Conservation (phyloP, 2,113 vertebrate species). For the Brienomyrus brachyistius region DNA sequence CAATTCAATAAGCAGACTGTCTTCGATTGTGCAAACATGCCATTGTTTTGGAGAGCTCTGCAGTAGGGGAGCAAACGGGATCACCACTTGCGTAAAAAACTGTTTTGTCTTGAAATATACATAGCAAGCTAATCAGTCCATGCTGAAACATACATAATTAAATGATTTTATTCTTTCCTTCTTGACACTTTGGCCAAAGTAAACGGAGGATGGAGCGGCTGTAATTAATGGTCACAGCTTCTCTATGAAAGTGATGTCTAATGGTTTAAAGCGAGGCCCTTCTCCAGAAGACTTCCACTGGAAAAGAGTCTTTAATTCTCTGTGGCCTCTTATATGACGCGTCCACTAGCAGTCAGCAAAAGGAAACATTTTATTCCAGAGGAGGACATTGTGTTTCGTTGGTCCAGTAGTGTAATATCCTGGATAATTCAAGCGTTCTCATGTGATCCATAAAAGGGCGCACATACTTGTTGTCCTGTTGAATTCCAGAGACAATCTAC, state of each 20-base stretch:
- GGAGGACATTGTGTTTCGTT: not conserved
- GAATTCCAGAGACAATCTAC: not conserved
- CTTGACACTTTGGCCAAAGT: not conserved
- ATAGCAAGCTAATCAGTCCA: not conserved
- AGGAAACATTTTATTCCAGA: not conserved
- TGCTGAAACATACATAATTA: not conserved
- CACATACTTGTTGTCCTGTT: not conserved
- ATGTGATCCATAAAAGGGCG: not conserved
- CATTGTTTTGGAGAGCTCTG: not conserved
- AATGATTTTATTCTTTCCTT: not conserved
- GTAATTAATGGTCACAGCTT: not conserved
- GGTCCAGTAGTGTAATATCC: not conserved
- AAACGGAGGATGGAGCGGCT: not conserved
- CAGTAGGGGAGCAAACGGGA: not conserved
- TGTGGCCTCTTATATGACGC: not conserved
- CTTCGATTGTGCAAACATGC: not conserved
- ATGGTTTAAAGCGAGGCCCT: not conserved
- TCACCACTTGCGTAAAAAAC: too few relatives aligned
- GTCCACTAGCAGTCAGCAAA: not conserved
- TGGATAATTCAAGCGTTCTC: not conserved
- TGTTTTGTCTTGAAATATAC: not conserved
- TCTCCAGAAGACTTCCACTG: not conserved
- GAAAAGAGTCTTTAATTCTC: not conserved
- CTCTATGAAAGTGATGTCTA: not conserved
- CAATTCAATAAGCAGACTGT: not conserved